phyloP scores from a whole-genome alignment of 2,113 vertebrate genomes.

The Dipodomys merriami region DNA sequence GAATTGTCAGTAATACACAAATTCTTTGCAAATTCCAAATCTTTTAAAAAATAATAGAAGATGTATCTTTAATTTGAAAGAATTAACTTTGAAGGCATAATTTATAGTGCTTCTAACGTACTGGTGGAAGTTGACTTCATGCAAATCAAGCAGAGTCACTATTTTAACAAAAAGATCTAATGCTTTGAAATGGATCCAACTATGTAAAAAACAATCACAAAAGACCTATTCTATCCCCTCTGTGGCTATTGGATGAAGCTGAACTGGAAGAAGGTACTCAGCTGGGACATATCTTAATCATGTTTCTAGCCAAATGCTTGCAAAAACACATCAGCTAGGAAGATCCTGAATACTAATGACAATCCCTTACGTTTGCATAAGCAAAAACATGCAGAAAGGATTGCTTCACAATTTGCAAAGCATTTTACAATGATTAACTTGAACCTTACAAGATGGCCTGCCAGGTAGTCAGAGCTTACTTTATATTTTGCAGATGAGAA shows the following conservation, averaged over 20 bases:
- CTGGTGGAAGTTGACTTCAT: constrained; percentile 53
- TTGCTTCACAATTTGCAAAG: constrained; percentile 63
- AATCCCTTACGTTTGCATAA: constrained; percentile 70
- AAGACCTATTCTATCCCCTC: constrained; percentile 69
- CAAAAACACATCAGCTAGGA: constrained; percentile 74
- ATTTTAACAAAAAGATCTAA: not conserved
- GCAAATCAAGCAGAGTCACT: constrained; percentile 58
- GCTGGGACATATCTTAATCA: constrained; percentile 74
- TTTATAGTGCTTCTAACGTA: constrained; percentile 34
- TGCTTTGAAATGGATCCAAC: constrained; percentile 76
- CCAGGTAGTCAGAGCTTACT: not conserved
- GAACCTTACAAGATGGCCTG: not conserved
- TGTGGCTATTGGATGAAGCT: constrained; percentile 72
- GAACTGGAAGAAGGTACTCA: constrained; percentile 72
- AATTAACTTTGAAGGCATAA: constrained; percentile 55
- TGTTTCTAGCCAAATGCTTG: constrained; percentile 71
- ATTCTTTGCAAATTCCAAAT: constrained; percentile 49
- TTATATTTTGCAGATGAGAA: constrained; percentile 56
- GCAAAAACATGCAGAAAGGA: constrained; percentile 39
- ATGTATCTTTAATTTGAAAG: constrained; percentile 51
- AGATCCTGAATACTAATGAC: constrained; percentile 74
- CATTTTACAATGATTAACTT: constrained; percentile 42
- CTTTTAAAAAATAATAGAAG: not conserved
- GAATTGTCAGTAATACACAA: constrained; percentile 41
- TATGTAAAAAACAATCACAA: constrained; percentile 75